Base-by-base conservation (phyloP, 2,797 vertebrate species). In the Galaxias olidus region DNA sequence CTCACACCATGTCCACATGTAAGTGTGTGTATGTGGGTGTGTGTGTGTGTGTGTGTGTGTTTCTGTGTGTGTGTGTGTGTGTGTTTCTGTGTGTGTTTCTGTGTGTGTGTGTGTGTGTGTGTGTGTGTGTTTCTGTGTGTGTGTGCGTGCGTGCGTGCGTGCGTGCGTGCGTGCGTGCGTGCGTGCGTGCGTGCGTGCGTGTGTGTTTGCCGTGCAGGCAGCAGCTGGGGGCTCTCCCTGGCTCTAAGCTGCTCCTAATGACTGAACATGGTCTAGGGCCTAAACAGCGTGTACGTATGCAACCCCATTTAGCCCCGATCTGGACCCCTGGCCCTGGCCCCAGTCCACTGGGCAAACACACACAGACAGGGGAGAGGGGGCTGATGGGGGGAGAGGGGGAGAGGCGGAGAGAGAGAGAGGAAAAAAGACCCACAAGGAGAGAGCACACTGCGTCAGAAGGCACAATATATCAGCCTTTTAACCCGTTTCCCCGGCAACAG, bases 401-500 rank as follows among this genome's bases (percentile, higher is more conserved):
- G 6, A 30, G 3, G 6, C 30, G 6, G 30, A 30, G 30, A 30
- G 30, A 30, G 30, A 30, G 30, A 3, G 30, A 30, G 30, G 2
- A 6, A 30, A 30, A 30, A 30, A 30, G 3, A 30, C 30, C 2
- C 30, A 30, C 30, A 30, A 2, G 30, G 30, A 30, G 30, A 30
- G 30, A 30, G 30, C 30, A 30, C 30, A 30, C 30, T 30, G 30
- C 30, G 30, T 30, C 30, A 30, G 30, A 30, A 30, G 30, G 30
- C 30, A 79, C 81, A 86, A 84, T 86, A 80, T 86, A 84, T 83
- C 73, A 80, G 78, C 61, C 78, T 15, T 14, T 4, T 14, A 4
- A 18, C 44, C 42, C 18, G 78, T 83, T 63, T 51, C 81, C 84
- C 69, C 80, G 73, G 78, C 65, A 78, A 86, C 83, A 66, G 61